Base-by-base conservation (phyloP, 1,140 invertebrate species). In the Paralvinella palmiformis region DNA sequence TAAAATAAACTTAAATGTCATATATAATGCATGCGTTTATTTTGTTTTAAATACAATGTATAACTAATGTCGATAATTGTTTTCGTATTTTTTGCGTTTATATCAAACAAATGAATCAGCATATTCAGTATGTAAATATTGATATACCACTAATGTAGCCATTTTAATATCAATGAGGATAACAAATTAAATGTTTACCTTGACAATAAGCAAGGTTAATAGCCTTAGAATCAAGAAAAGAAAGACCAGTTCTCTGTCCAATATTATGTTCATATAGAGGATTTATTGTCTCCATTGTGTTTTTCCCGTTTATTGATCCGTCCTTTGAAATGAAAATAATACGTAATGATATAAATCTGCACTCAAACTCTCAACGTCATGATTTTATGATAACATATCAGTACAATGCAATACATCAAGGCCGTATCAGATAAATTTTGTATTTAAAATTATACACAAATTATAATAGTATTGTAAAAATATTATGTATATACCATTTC, bases 141-240 rank as follows among this genome's bases (percentile, higher is more conserved):
- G n/a, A n/a, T n/a, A n/a, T n/a, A n/a, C n/a, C n/a, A n/a, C n/a
- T n/a, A n/a, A n/a, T n/a, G n/a, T n/a, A n/a, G n/a, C n/a, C n/a
- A n/a, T n/a, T n/a, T n/a, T n/a, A n/a, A n/a, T n/a, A 24, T 52
- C 13, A 0, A 22, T 2, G n/a, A 29, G 20, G 7, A 3, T n/a
- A 52, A 2, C 13, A 29, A 52, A 52, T 4, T 52, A 20, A 10
- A 52, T 22, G 48, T 52, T 57, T 68, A 78, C 76, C 69, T 36
- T 65, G 61, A 65, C 77, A 79, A 62, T 79, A 79, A 0, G 68
- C 71, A 7, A 69, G 20, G 63, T 79, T 79, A 17, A 75, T 75
- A 20, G 72, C 56, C 61, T 76, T 77, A 6, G 72, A 67, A 45
- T 78, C 76, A 63, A 70, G 73, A 64, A 78, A 79, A 7, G 77